Base-by-base conservation (phyloP, 2,113 vertebrate species). In the Platysternon megacephalum region DNA sequence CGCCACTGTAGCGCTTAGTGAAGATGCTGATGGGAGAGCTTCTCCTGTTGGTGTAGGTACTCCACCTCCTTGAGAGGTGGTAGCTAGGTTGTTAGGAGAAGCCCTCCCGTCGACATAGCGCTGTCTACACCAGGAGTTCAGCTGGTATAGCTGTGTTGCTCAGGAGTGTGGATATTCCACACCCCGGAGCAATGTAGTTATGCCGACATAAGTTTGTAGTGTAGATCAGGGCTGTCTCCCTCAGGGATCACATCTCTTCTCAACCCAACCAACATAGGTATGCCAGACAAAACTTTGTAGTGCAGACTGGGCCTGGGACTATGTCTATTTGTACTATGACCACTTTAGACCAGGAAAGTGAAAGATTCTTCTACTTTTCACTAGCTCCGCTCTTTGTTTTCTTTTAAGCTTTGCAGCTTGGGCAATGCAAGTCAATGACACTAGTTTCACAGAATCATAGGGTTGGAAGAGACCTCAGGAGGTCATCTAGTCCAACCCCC, bases 101-200 rank as follows among this genome's bases (percentile, higher is more conserved):
- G 65, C 29, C 14, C 29, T 61, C 58, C 28, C 12, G 2, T 16
- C 11, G 2, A 61, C 58, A 61, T 12, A 35, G 29, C 12, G 16
- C 14, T 65, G 61, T 65, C 14, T 65, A 19, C 96, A 89, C 84
- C 26, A 42, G 96, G 95, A 94, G 95, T 95, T 95, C 90, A 94
- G 93, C 85, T 89, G 85, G 79, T 95, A 92, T 81, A 81, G 81
- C 89, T 89, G 94, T 65, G 88, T 68, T 2, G 3, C 28, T 44
- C 35, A 79, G 35, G 16, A 2, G 65, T 53, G 84, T 1, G 29
- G 44, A 83, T 1, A 0, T 4, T 24, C 49, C 28, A 74, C 48
- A 93, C 72, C 85, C 52, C 89, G 86, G 49, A 97, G 93, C 92
- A 89, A 58, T 48, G 42, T 65, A 91, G 82, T 86, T 90, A 79